Percentiles rank a stretch among this genome's conserved stretches.
phyloP scores from a whole-genome alignment of 2,888 invertebrate genomes.

The Cryptocephalus moraei region DNA sequence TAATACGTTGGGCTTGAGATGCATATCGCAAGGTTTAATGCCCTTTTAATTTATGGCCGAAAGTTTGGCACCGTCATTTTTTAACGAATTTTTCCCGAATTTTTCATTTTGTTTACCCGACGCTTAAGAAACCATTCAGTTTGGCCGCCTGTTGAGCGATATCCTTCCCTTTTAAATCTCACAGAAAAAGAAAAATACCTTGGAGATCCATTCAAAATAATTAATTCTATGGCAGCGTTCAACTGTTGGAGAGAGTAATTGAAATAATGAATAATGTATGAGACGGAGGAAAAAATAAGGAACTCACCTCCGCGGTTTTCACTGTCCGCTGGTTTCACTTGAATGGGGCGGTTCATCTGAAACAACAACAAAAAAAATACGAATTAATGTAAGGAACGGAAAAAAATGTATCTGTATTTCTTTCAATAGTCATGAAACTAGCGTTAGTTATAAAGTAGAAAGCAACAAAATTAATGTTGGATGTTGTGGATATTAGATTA shows the following conservation, averaged over 20 bases:
- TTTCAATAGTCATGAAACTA: neutral
- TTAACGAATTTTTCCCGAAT: neutral
- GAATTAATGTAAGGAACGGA: too few species aligned
- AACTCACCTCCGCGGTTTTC: slow-evolving; percentile 94
- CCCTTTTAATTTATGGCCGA: too few species aligned
- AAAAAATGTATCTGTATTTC: too few species aligned
- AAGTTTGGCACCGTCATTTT: too few species aligned
- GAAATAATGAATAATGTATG: slow-evolving; percentile 22
- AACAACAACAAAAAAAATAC: slow-evolving; percentile 32
- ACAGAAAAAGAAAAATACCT: slow-evolving; percentile 1
- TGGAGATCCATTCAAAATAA: slow-evolving; percentile 8
- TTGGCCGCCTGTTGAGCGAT: neutral
- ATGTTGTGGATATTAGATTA: too few species aligned
- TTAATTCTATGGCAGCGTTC: slow-evolving; percentile 8
- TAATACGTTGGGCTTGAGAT: too few species aligned
- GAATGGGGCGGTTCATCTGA: slow-evolving; percentile 99
- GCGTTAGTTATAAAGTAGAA: neutral
- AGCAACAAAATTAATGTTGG: too few species aligned
- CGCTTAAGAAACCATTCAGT: neutral
- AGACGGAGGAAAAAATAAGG: slow-evolving; percentile 2
- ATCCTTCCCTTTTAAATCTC: neutral
- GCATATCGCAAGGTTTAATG: too few species aligned
- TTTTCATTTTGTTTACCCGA: neutral
- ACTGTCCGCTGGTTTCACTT: slow-evolving; percentile 99
- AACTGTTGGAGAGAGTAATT: slow-evolving; percentile 19